Percentiles rank a stretch among this genome's conserved stretches.
Conservation (phyloP, 2,888 invertebrate genomes). For the Pseudococcus jackbeardsleyi region DNA sequence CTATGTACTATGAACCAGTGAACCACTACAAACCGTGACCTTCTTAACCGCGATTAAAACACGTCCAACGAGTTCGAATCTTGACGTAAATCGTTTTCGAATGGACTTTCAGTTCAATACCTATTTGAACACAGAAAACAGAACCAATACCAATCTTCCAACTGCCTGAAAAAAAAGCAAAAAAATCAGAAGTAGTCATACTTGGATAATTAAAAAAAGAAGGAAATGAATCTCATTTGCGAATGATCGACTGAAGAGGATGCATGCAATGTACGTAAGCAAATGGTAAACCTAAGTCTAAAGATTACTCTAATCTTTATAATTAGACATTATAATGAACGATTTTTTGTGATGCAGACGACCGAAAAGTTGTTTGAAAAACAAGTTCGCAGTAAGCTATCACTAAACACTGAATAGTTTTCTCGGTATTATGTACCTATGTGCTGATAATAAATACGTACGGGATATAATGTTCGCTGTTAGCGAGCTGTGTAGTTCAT, state of each 20-base stretch:
- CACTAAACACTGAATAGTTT: background rate
- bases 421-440: background rate
- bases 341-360: background rate
- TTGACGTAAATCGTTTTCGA: background rate
- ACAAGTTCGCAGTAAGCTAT: background rate
- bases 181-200: background rate
- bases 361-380: constrained; percentile 6
- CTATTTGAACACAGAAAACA: background rate
- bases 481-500: background rate
- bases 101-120: background rate
- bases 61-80: background rate
- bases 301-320: background rate
- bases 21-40: background rate
- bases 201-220: background rate
- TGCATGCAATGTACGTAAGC: background rate
- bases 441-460: background rate
- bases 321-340: background rate
- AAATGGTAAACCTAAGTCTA: no score
- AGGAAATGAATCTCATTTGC: background rate
- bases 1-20: background rate
- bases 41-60: background rate
- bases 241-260: background rate
- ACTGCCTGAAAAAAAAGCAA: background rate
- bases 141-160: background rate
- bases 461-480: background rate